Base-by-base conservation (phyloP, 2,797 vertebrate genomes). In the Fistularia tabacaria region DNA sequence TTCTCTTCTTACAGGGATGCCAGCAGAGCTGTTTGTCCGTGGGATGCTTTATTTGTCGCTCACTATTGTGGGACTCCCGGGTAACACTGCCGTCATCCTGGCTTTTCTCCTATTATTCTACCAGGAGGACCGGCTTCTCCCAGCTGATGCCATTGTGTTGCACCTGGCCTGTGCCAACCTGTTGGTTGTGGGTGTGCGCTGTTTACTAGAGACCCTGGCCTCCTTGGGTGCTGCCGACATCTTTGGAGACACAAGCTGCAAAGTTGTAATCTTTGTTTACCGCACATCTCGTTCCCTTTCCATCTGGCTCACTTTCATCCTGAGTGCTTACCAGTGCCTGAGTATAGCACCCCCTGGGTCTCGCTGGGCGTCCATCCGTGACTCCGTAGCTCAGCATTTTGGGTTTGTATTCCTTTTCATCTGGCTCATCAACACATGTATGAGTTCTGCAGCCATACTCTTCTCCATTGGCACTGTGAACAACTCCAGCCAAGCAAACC, bases 231-330 rank as follows among this genome's bases (percentile, higher is more conserved):
- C 88, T 38, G 60, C 12, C 37, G 47, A 44, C 2, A 50, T 90
- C 71, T 91, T 92, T 8, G 56, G 73, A 0, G 80, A 91, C 14
- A 1, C 45, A 0, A 76, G 88, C 56, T 91, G 91, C 36, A 89
- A 88, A 57, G 65, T 67, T 1, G 76, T 91, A 49, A 90, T 91
- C 61, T 91, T 89, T 39, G 14, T 91, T 43, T 90, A 90, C 74
- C 82, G 91, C 43, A 89, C 82, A 0, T 81, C 81, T 3, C 86
- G 89, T 1, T 81, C 86, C 38, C 81, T 92, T 54, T 92, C 90
- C 3, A 90, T 92, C 65, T 92, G 90, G 90, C 79, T 92, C 56
- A 92, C 91, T 38, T 92, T 90, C 8, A n/a, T 85, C 42, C 67
- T 91, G 48, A 91, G 89, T 6, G 69, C 73, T 11, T 91, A 87